Base-by-base conservation (phyloP, 1,140 invertebrate species). In the Drosophila triauraria region DNA sequence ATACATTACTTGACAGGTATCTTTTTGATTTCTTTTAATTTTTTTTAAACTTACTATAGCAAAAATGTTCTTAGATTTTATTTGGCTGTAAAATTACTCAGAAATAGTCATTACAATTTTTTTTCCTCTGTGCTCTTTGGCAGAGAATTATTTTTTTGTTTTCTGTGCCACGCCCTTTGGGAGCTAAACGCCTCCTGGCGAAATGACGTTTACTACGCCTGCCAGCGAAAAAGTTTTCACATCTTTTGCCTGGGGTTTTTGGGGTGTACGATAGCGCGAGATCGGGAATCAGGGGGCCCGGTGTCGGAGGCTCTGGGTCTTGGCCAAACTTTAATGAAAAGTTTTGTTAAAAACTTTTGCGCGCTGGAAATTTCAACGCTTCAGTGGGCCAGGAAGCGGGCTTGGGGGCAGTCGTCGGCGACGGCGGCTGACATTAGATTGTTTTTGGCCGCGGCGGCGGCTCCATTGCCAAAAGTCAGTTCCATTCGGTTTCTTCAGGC, bases 281-380 rank as follows among this genome's bases (percentile, higher is more conserved):
- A 56, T 56, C 53, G 25, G 35, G 13, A 15, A 56, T 56, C 53
- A 54, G 20, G 7, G 15, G 32, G 17, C 10, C 8, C 9, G 7
- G 17, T 17, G 46, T 46, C 15, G 27, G 23, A 23, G 69, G 54
- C 44, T 51, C 53, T 58, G 70, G 70, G 53, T 74, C 68, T 74
- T 74, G 70, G 70, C 70, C 70, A 74, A 91, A 91, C 87, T 91
- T 91, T 87, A 91, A 91, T 91, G 80, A 91, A 91, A 91, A 91
- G 82, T 91, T 91, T 91, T 87, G 78, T 85, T 83, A 80, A 91
- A 91, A 91, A 77, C 60, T 82, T 82, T 91, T 91, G 69, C 78
- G 67, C 80, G 84, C 86, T 91, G 80, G 74, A 86, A 91, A 91
- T 86, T 88, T 88, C 85, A 88, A 88, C 84, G 84, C 84, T 90